These are phyloP conservation scores for Cryptosula pallasiana DNA, from an alignment of 2,888 invertebrate species.

Conservation along the genomic window DNA sequence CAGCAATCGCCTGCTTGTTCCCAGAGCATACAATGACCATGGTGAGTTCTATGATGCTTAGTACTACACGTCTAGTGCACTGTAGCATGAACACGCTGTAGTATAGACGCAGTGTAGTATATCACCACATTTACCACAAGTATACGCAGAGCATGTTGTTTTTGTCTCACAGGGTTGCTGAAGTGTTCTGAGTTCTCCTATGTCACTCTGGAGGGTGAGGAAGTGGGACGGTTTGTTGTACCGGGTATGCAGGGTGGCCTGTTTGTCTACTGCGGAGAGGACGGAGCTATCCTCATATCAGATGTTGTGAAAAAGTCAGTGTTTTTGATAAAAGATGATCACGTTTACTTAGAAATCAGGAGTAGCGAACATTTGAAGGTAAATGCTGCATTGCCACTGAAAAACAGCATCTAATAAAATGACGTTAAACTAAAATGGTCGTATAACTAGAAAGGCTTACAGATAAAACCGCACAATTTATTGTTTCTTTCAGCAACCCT, in stretches of 20 bases:
- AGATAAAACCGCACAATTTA: no score
- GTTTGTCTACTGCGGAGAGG: background rate
- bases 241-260: constrained; percentile 12
- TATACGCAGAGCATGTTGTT: background rate
- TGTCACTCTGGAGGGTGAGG: background rate
- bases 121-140: background rate
- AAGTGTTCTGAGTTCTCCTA: constrained; percentile 14
- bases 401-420: no score
- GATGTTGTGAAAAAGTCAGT: constrained; percentile 9
- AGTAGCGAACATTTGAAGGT: background rate
- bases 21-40: background rate
- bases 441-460: no score
- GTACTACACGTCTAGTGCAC: no score
- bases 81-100: no score
- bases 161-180: background rate
- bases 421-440: no score
- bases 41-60: no score
- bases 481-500: background rate
- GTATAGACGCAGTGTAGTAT: background rate
- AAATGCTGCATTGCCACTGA: no score
- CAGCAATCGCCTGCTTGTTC: background rate
- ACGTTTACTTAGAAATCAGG: background rate
- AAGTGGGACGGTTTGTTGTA: background rate
- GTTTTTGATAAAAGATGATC: background rate
- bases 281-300: background rate